Base-by-base conservation (phyloP, 2,113 vertebrate species). In the Columba janthina region DNA sequence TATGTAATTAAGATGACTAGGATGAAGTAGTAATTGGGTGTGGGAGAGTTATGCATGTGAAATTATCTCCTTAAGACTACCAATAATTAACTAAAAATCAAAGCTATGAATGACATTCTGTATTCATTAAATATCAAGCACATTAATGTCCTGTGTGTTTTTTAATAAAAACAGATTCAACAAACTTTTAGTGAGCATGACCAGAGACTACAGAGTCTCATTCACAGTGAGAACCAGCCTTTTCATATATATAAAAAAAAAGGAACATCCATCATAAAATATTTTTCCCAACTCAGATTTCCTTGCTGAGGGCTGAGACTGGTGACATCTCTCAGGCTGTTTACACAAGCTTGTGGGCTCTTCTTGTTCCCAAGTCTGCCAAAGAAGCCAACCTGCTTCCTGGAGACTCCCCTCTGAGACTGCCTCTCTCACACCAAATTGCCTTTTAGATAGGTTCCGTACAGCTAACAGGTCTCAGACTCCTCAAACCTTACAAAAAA, bases 101-200 rank as follows among this genome's bases (percentile, higher is more conserved):
- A 51, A 66, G 16, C 60, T 51, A 50, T 28, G 3, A 92, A 65
- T n/a, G 1, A n/a, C 3, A 62, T 81, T 65, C 12, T 73, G 15
- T 44, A 34, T 57, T 66, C 56, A 34, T 70, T 69, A 88, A 51
- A 51, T 71, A 56, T 12, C 50, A 88, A 64, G 28, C 0, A 4
- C 0, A 1, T 21, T 56, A 36, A 40, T 7, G 10, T 32, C 12
- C 29, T 13, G 8, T 18, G 5, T 51, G 13, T 42, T n/a, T 50
- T 73, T 21, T 67, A 80, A 70, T 12, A 12, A 31, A 57, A 42
- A 40, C 5, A 34, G 19, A 67, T 79, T 67, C 25, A 36, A 32
- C 9, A 9, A n/a, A 9, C 8, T 79, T 94, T 85, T 53, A 54
- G 3, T 11, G n/a, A 58, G 25, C 28, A 56, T 7, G 21, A 44